A percentile compares a stretch with the other conserved stretches of the same genome.
Evolutionary conservation across 2,113 vertebrate genomes (phyloP).

Genomic region (Ptyas mucosa): DNA sequence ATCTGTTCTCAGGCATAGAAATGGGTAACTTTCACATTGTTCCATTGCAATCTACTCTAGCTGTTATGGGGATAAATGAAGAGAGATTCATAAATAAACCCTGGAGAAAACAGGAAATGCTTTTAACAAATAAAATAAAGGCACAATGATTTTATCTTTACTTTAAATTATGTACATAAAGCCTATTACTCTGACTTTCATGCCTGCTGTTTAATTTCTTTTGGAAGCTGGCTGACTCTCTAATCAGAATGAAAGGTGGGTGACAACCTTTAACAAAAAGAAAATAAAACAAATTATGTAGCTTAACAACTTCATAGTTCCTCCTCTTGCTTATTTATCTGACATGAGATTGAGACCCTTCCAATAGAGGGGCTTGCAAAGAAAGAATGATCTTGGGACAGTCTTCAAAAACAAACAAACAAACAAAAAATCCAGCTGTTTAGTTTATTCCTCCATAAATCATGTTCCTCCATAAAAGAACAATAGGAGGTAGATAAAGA

Average conservation of each 20-base stretch:
- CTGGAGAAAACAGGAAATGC: background rate
- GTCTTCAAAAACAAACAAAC: background rate
- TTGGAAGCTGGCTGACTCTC: background rate
- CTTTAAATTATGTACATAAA: background rate
- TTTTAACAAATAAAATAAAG: background rate
- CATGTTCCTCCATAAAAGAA: background rate
- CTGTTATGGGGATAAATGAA: background rate
- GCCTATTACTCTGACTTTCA: background rate
- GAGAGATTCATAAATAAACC: background rate
- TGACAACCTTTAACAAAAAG: background rate
- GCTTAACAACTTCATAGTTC: background rate
- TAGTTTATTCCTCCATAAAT: background rate
- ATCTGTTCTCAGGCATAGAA: background rate
- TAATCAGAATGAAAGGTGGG: background rate
- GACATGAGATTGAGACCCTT: background rate
- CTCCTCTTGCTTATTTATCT: background rate
- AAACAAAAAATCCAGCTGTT: background rate
- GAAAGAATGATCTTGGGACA: background rate
- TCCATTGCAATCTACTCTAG: background rate
- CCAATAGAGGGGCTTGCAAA: background rate
- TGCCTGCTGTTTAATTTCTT: background rate
- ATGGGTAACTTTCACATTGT: background rate
- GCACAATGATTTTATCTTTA: background rate
- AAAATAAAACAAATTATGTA: background rate
- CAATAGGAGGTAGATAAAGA: background rate